Percentiles rank a stretch among this genome's conserved stretches.
phyloP scores from a whole-genome alignment of 2,797 vertebrate genomes.

The Cephalopachus bancanus region DNA sequence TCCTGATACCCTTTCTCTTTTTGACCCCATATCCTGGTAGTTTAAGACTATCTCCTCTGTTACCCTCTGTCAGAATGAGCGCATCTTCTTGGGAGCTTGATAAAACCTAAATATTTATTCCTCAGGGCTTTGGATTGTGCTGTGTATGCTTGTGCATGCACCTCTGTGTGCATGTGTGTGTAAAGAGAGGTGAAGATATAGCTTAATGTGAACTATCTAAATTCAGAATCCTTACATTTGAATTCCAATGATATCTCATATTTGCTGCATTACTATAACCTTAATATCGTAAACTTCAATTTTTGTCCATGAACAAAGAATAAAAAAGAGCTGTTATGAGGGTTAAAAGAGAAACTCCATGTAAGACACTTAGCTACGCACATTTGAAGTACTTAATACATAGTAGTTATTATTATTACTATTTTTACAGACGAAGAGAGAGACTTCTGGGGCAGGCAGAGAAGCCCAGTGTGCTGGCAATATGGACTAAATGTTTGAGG shows the following conservation, averaged over 20 bases:
- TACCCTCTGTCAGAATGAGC: neutral
- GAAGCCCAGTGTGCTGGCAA: neutral
- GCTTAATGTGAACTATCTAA: neutral
- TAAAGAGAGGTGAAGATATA: neutral
- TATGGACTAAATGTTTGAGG: slow-evolving; percentile 29
- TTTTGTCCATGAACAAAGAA: slow-evolving; percentile 3
- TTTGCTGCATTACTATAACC: neutral
- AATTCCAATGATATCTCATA: neutral
- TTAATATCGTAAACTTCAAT: neutral
- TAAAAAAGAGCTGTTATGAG: slow-evolving; percentile 8
- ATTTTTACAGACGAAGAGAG: neutral
- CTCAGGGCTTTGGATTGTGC: neutral
- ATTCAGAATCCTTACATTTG: slow-evolving; percentile 28
- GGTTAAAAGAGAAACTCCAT: slow-evolving; percentile 14
- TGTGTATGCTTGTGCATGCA: neutral
- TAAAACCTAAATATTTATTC: neutral
- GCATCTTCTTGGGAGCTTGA: slow-evolving; percentile 3
- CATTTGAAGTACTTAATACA: slow-evolving; percentile 26
- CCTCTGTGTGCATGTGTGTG: neutral
- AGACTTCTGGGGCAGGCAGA: neutral
- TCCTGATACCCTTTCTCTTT: slow-evolving; percentile 12
- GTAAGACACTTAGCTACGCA: neutral
- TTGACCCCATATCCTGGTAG: neutral
- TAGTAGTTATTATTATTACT: neutral
- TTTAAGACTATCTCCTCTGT: neutral